phyloP scores from a whole-genome alignment of 2,797 vertebrate species.

The Neosalanx taihuensis region DNA sequence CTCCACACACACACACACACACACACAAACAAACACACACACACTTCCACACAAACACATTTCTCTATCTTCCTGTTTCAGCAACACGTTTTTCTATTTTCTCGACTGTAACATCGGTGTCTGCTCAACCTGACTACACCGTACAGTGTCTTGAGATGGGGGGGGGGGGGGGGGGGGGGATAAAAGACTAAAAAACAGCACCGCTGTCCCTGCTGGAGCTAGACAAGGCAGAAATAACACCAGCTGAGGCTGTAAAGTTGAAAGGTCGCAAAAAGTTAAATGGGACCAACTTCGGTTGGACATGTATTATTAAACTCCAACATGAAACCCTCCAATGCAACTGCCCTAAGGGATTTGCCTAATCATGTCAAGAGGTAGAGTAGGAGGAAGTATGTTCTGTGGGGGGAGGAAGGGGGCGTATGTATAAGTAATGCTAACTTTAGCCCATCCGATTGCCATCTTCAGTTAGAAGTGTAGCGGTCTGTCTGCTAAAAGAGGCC shows the following conservation, averaged over 20 bases:
- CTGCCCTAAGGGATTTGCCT: neutral
- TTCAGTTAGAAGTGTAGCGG: slow-evolving; percentile 38
- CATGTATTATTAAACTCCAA: slow-evolving; percentile 25
- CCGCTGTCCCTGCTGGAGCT: slow-evolving; percentile 15
- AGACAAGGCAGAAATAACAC: slow-evolving; percentile 42
- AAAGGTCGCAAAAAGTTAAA: slow-evolving; percentile 57
- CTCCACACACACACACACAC: slow-evolving; percentile 18
- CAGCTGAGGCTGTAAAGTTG: slow-evolving; percentile 7
- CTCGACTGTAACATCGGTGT: slow-evolving; percentile 20
- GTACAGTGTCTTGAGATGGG: slow-evolving; percentile 55
- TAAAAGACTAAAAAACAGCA: slow-evolving; percentile 65
- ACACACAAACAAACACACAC: neutral
- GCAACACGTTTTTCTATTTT: too few relatives aligned
- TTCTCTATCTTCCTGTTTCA: neutral
- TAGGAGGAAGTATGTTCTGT: neutral
- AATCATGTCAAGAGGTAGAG: too few relatives aligned
- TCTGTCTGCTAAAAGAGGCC: slow-evolving; percentile 24
- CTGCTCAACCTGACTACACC: slow-evolving; percentile 20
- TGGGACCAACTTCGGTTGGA: slow-evolving; percentile 21
- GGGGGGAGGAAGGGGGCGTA: neutral
- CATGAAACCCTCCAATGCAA: neutral
- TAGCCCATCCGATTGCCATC: slow-evolving; percentile 28
- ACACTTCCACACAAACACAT: slow-evolving; percentile 20
- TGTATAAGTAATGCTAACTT: neutral
- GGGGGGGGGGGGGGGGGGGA: slow-evolving; percentile 72